These are phyloP conservation scores for Erpetoichthys calabaricus DNA, from an alignment of 2,797 vertebrate genomes.

Conservation along the genomic window DNA sequence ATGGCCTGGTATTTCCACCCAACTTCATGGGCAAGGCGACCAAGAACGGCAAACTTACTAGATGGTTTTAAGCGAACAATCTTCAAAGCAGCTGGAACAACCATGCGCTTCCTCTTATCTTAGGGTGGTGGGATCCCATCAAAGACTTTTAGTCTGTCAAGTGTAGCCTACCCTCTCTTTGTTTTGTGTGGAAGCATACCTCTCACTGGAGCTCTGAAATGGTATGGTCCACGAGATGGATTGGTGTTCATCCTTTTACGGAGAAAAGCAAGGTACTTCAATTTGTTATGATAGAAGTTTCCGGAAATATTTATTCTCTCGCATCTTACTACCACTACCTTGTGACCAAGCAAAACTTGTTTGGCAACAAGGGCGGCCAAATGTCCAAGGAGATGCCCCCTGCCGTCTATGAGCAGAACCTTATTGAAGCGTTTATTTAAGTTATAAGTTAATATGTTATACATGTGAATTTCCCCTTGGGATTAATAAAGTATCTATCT, in stretches of 20 bases:
- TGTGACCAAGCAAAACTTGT: slow-evolving; percentile 79
- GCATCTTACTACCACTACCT: slow-evolving; percentile 85
- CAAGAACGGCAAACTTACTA: slow-evolving; percentile 80
- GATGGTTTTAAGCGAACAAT: slow-evolving; percentile 86
- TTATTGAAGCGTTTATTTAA: too few relatives aligned
- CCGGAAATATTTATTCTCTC: slow-evolving; percentile 93
- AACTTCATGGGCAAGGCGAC: slow-evolving; percentile 82
- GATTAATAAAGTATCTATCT: too few relatives aligned
- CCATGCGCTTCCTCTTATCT: slow-evolving; percentile 91
- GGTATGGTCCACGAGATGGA: slow-evolving; percentile 85
- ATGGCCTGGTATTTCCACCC: slow-evolving; percentile 93
- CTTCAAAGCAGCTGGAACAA: slow-evolving; percentile 83
- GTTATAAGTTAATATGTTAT: too few relatives aligned
- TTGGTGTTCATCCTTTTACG: slow-evolving; percentile 94
- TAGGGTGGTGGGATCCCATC: slow-evolving; percentile 86
- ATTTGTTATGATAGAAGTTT: slow-evolving; percentile 88
- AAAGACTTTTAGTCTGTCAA: slow-evolving; percentile 87
- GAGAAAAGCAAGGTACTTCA: slow-evolving; percentile 85
- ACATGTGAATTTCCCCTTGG: too few relatives aligned
- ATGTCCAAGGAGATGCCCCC: slow-evolving; percentile 81
- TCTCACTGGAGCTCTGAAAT: slow-evolving; percentile 83
- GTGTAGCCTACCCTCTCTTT: slow-evolving; percentile 78
- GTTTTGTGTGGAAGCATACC: slow-evolving; percentile 96
- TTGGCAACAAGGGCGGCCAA: slow-evolving; percentile 82
- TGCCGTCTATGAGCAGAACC: slow-evolving; percentile 85